phyloP scores from a whole-genome alignment of 2,888 invertebrate genomes.

The Pimpla rufipes region DNA sequence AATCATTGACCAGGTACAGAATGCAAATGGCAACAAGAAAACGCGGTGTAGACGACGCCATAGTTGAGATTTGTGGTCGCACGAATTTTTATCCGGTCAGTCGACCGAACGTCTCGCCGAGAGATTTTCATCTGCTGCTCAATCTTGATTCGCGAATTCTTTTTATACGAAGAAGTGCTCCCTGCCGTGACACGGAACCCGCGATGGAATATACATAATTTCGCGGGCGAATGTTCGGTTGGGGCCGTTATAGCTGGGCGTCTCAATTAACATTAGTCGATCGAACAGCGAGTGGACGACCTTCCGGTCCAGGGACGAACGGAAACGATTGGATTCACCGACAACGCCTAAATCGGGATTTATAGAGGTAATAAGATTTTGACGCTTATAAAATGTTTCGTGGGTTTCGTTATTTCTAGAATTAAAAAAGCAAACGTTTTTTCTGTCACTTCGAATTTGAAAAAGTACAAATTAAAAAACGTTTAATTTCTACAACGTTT shows the following conservation, averaged over 20 bases:
- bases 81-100: neutral
- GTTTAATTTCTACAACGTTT: too few species aligned
- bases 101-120: neutral
- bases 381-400: neutral
- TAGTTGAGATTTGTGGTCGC: neutral
- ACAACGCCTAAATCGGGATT: constrained; percentile 4
- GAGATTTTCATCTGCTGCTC: constrained; percentile 1
- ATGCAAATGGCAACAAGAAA: constrained; percentile 25
- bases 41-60: constrained; percentile 4
- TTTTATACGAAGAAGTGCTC: constrained; percentile 36
- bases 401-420: neutral
- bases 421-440: too few species aligned
- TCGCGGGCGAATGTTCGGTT: constrained; percentile 24
- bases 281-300: constrained; percentile 72
- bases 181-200: neutral
- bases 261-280: constrained; percentile 42
- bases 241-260: neutral
- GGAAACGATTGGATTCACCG: constrained; percentile 68
- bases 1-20: constrained; percentile 6
- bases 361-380: neutral
- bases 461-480: too few species aligned
- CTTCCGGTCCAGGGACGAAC: constrained; percentile 78
- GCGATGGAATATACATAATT: constrained; percentile 22
- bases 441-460: too few species aligned
- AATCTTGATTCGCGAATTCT: constrained; percentile 21